phyloP scores from a whole-genome alignment of 2,797 vertebrate genomes.

The Semotilus atromaculatus region DNA sequence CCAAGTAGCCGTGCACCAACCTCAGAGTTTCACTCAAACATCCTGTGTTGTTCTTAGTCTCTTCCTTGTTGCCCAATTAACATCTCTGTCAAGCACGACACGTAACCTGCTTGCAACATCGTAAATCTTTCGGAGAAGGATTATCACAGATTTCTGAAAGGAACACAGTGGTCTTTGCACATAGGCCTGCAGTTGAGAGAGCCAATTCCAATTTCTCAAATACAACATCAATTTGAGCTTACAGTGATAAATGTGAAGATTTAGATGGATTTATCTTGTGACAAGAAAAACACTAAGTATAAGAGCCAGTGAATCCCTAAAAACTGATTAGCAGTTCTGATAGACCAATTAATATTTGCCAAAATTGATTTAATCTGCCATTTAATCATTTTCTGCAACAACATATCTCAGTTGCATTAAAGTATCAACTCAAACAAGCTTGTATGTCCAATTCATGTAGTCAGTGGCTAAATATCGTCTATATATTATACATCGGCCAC shows the following conservation, averaged over 20 bases:
- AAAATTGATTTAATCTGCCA: not conserved
- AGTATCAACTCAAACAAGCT: not conserved
- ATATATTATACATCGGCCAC: not conserved
- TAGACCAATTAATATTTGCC: not conserved
- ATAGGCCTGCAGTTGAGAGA: no score
- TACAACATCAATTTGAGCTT: not conserved
- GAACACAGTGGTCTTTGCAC: not conserved
- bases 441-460: not conserved
- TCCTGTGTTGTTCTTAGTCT: slow-evolving; percentile 55
- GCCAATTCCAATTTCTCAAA: no score
- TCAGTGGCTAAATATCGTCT: no score
- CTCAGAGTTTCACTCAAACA: slow-evolving; percentile 41
- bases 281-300: not conserved
- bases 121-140: slow-evolving; percentile 5
- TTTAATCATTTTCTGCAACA: not conserved
- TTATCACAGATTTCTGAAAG: slow-evolving; percentile 3
- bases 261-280: not conserved
- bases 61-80: slow-evolving; percentile 58
- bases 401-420: not conserved
- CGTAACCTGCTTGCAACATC: slow-evolving; percentile 29
- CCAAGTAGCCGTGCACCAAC: slow-evolving; percentile 47
- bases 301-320: not conserved
- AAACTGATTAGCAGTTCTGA: not conserved
- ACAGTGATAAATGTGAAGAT: not conserved
- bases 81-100: slow-evolving; percentile 50